These are phyloP conservation scores for Drosophila biarmipes DNA, from an alignment of 1,140 invertebrate genomes.

Conservation along the genomic window DNA sequence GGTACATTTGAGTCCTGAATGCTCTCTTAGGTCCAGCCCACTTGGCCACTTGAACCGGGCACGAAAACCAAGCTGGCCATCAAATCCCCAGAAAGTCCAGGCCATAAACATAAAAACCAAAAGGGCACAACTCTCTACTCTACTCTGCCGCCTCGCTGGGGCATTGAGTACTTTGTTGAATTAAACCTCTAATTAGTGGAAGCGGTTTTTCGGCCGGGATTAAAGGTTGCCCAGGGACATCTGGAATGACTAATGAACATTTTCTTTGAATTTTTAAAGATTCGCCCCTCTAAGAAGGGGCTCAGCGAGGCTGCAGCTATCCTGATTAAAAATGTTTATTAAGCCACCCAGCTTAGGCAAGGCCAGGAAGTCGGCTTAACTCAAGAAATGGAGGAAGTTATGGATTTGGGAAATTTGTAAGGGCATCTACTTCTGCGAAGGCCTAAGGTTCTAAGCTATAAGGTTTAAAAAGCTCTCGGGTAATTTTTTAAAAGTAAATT, in stretches of 20 bases:
- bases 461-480: neutral
- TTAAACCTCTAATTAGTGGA: slow-evolving; percentile 52
- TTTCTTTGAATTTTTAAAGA: slow-evolving; percentile 39
- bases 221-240: slow-evolving; percentile 39
- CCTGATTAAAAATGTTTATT: slow-evolving; percentile 29
- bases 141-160: slow-evolving; percentile 1
- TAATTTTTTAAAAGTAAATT: slow-evolving; percentile 1
- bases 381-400: neutral
- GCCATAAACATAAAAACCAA: slow-evolving; percentile 53
- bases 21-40: slow-evolving; percentile 59
- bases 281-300: slow-evolving; percentile 18
- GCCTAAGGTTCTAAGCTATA: neutral
- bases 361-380: neutral
- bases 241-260: slow-evolving; percentile 43
- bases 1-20: slow-evolving; percentile 60
- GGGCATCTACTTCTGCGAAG: neutral
- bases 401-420: slow-evolving; percentile 21
- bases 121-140: slow-evolving; percentile 26
- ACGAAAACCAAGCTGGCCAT: slow-evolving; percentile 32
- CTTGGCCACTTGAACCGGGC: slow-evolving; percentile 38
- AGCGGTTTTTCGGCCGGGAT: slow-evolving; percentile 42
- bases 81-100: slow-evolving; percentile 44
- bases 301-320: neutral
- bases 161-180: slow-evolving; percentile 45
- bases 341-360: neutral